Conservation (phyloP, 2,888 invertebrate species). For the Tiphia femorata region DNA sequence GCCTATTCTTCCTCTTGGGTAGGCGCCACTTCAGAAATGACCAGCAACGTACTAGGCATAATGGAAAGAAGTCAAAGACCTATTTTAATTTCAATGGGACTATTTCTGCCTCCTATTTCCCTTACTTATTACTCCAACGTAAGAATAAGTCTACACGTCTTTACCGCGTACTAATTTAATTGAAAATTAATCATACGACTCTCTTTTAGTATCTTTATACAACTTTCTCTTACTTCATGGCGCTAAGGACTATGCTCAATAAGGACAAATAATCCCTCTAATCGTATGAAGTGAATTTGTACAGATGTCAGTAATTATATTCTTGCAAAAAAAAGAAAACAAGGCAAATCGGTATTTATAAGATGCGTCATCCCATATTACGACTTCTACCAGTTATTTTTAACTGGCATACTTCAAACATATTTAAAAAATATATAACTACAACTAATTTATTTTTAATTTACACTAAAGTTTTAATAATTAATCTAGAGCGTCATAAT, state of each 20-base stretch:
- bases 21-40: not conserved
- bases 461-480: too few relatives aligned
- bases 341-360: too few relatives aligned
- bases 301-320: too few relatives aligned
- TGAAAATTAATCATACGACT: conserved; percentile 2
- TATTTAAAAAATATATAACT: too few relatives aligned
- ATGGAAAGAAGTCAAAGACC: conserved; percentile 31
- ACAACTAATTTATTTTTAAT: too few relatives aligned
- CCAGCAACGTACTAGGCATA: not conserved
- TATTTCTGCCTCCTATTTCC: conserved; percentile 34
- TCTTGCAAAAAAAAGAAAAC: too few relatives aligned
- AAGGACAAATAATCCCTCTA: too few relatives aligned
- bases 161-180: not conserved
- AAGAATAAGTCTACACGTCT: conserved; percentile 1
- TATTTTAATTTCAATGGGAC: conserved; percentile 22
- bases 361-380: too few relatives aligned
- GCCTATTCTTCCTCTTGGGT: not conserved
- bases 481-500: too few relatives aligned
- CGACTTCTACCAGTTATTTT: too few relatives aligned
- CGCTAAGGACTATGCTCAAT: conserved; percentile 22
- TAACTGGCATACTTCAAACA: too few relatives aligned
- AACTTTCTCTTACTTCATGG: conserved; percentile 37
- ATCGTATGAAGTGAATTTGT: too few relatives aligned
- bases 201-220: conserved; percentile 41
- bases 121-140: conserved; percentile 37